Conservation (phyloP, 1,140 invertebrate genomes). For the Yoshiicerus persimilis region DNA sequence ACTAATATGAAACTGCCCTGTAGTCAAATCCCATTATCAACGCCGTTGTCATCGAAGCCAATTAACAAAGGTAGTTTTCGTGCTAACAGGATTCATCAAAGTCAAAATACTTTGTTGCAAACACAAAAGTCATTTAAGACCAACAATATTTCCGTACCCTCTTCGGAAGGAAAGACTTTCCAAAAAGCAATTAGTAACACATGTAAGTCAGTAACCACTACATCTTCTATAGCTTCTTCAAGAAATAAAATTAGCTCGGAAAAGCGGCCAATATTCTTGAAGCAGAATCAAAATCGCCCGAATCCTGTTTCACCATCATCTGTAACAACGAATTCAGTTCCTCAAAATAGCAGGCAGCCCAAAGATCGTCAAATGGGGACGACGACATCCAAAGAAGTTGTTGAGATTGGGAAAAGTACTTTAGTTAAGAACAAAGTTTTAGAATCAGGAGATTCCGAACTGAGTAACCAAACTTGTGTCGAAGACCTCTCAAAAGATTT, state of each 20-base stretch:
- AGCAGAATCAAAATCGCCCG: neutral
- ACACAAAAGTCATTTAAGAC: neutral
- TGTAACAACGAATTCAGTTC: neutral
- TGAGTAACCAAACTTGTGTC: neutral
- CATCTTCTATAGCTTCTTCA: neutral
- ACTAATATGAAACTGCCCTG: neutral
- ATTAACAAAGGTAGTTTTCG: conserved; percentile 2
- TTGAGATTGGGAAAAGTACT: neutral
- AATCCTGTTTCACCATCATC: neutral
- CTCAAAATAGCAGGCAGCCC: neutral
- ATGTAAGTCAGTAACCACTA: neutral
- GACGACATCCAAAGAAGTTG: neutral
- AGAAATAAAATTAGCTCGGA: neutral
- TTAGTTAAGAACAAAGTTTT: neutral
- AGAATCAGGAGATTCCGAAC: neutral
- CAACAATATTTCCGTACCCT: neutral
- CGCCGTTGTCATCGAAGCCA: conserved; percentile 15
- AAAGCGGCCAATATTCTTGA: neutral
- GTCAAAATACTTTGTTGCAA: neutral
- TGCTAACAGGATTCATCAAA: neutral
- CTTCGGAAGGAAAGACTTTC: neutral
- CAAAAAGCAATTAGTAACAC: neutral
- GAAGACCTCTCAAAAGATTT: neutral
- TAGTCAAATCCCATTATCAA: conserved; percentile 1
- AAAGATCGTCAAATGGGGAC: neutral